Evolutionary conservation across 2,888 invertebrate species (phyloP), one percentile per base, ranked within the genome.

Genomic region (Diarsia rubi): DNA sequence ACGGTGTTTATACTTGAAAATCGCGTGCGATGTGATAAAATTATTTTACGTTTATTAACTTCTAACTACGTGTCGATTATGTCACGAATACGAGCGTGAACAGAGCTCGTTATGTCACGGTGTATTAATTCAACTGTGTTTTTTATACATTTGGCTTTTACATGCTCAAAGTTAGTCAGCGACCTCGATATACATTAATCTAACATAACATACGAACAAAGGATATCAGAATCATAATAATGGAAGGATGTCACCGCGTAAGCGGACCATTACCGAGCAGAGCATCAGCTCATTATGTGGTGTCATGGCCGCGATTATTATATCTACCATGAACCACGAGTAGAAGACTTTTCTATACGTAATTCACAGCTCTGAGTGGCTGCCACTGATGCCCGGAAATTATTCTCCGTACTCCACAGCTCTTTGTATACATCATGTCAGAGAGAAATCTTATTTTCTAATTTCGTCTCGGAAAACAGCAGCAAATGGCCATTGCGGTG

Each of bases 361-460:
- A 89, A 91, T 91, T 90, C 89, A 84, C 85, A 88, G 86, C 81
- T 86, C 71, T 82, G 81, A 85, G 89, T 85, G 76, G 87, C 85
- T 89, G 87, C 79, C 82, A 82, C 84, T 91, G 91, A 91, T 92
- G 91, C 80, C 92, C 91, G 92, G 92, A 92, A 92, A 93, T 94
- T 93, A 92, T 93, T 91, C 89, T 90, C 89, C 89, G 85, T 89
- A 87, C 89, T 89, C 86, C 85, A 66, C 45, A 83, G 86, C 88
- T 85, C 88, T 88, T 86, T 86, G 86, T 87, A 76, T 78, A 69
- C 57, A 72, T 71, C 69, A 79, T 73, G 73, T 72, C 68, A 60
- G 73, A 69, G 66, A 75, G 75, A 81, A 83, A 86, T 85, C 81
- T 86, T 86, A 81, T 83, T 86, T 82, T 79, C 72, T 79, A 83